Percentiles rank a stretch among this genome's conserved stretches.
Evolutionary conservation across 2,888 invertebrate genomes (phyloP).

Genomic region (Glaucopsyche alexis): DNA sequence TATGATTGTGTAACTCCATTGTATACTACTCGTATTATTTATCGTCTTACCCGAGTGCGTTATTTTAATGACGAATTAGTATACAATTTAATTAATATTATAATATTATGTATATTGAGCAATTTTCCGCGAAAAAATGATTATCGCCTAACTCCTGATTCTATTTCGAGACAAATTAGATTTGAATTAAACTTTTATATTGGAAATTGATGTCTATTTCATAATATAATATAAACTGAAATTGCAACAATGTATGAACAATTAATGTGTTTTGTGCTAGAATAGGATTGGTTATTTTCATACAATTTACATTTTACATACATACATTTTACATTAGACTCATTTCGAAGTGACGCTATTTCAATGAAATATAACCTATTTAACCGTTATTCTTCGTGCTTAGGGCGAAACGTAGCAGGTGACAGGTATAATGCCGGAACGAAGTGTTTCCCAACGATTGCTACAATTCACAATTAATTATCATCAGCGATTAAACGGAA

Average conservation of each 20-base stretch:
- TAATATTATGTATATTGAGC: no score
- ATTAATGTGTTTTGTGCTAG: no score
- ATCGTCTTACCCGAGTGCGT: not conserved
- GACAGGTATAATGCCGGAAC: conserved; percentile 16
- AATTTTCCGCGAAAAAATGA: no score
- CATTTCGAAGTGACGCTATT: no score
- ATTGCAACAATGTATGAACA: no score
- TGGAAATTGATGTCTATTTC: not conserved
- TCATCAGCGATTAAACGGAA: conserved; percentile 18
- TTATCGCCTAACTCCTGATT: no score
- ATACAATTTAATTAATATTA: no score
- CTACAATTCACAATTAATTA: conserved; percentile 15
- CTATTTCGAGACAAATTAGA: no score
- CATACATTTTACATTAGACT: no score
- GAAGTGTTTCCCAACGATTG: conserved; percentile 2
- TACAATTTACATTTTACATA: no score
- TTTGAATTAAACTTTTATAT: not conserved
- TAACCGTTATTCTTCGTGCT: not conserved
- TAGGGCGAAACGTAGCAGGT: conserved; percentile 8
- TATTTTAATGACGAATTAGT: not conserved
- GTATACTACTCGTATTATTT: not conserved
- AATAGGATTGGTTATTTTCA: no score
- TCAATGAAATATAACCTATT: not conserved
- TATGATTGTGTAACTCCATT: not conserved
- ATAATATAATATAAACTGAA: not conserved